Evolutionary conservation across 2,797 vertebrate species (phyloP).

Genomic region (Neosilurus hyrtlii): DNA sequence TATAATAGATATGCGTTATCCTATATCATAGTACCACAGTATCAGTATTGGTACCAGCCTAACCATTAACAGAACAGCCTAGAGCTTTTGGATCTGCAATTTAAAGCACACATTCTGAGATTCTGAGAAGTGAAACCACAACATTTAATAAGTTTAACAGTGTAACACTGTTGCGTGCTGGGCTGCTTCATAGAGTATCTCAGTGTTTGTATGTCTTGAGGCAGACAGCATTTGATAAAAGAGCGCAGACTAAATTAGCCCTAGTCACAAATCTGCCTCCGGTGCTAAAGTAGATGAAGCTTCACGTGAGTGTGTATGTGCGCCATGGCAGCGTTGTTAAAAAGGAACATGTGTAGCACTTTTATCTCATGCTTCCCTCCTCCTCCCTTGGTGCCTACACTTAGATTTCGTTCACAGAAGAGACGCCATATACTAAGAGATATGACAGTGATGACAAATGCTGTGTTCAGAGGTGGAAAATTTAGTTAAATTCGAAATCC

Average conservation of each 20-base stretch:
- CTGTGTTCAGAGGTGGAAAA: background rate
- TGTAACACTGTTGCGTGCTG: background rate
- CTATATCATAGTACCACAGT: background rate
- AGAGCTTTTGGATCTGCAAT: background rate
- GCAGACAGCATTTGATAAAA: slow-evolving; percentile 43
- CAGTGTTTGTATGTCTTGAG: slow-evolving; percentile 25
- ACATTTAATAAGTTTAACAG: slow-evolving; percentile 27
- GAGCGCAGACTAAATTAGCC: slow-evolving; percentile 43
- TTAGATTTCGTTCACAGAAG: slow-evolving; percentile 42
- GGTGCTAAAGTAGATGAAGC: slow-evolving; percentile 26
- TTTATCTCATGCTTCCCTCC: slow-evolving; percentile 8
- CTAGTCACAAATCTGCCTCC: slow-evolving; percentile 47
- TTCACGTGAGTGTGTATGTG: slow-evolving; percentile 27
- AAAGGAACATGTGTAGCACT: slow-evolving; percentile 35
- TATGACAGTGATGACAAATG: background rate
- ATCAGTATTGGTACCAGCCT: too few relatives aligned
- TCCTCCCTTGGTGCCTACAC: slow-evolving; percentile 12
- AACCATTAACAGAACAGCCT: background rate
- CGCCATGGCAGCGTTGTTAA: slow-evolving; percentile 22
- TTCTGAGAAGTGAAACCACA: background rate
- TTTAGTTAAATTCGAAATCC: background rate
- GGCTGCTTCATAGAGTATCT: slow-evolving; percentile 17
- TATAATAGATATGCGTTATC: background rate
- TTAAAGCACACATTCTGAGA: slow-evolving; percentile 3
- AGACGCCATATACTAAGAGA: background rate